A percentile compares a stretch with the other conserved stretches of the same genome.
Evolutionary conservation across 1,140 invertebrate species (phyloP).

Genomic region (Leguminivora glycinivorella): DNA sequence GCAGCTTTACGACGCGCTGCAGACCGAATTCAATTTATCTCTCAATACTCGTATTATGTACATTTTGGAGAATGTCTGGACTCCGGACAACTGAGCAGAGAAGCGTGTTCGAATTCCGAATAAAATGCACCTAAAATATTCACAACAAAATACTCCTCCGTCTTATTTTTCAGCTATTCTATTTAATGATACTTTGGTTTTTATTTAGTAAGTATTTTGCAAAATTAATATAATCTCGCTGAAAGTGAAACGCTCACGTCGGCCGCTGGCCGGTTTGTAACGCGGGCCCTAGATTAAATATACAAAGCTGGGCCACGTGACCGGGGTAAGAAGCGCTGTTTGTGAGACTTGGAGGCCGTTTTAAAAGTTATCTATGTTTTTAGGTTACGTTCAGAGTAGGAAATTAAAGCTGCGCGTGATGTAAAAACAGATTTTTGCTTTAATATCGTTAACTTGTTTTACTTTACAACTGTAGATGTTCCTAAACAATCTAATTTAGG

Average conservation of each 20-base stretch:
- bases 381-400: conserved; percentile 6
- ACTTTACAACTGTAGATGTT: too few relatives aligned
- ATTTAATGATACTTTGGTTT: not conserved
- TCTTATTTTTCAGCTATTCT: not conserved
- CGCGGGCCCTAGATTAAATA: conserved; percentile 13
- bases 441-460: not conserved
- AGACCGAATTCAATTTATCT: conserved; percentile 20
- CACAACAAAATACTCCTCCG: not conserved
- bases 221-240: not conserved
- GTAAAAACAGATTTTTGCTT: not conserved
- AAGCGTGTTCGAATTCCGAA: not conserved
- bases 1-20: not conserved
- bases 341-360: not conserved
- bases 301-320: conserved; percentile 20
- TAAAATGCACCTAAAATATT: not conserved
- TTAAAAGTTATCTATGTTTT: not conserved
- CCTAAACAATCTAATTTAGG: too few relatives aligned
- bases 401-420: not conserved
- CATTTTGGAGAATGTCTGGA: not conserved
- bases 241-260: conserved; percentile 18
- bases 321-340: conserved; percentile 14
- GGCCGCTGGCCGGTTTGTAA: conserved; percentile 3
- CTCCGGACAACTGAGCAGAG: not conserved
- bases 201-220: not conserved
- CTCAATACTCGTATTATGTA: conserved; percentile 2